Conservation (phyloP, 2,113 vertebrate genomes). For the Muntiacus reevesi region DNA sequence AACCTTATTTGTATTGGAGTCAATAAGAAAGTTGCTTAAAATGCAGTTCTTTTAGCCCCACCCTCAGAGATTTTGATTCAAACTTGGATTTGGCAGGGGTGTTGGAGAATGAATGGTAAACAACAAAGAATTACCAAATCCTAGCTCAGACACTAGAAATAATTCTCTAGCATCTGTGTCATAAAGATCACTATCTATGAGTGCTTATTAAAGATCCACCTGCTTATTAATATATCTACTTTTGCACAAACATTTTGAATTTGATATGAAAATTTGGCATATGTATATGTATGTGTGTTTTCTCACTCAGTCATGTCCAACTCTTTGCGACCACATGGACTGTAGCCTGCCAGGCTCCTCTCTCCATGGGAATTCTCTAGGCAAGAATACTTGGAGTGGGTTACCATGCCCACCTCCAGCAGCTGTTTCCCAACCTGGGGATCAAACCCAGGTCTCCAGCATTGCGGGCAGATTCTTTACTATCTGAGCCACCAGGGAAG, state of each 20-base stretch:
- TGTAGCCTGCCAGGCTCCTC: not conserved
- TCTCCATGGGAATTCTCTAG: not conserved
- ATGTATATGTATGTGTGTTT: not conserved
- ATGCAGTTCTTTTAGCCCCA: not conserved
- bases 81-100: not conserved
- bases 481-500: not conserved
- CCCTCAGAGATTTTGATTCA: not conserved
- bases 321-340: not conserved
- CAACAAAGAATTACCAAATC: not conserved
- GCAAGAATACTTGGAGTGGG: not conserved
- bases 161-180: not conserved
- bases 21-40: not conserved
- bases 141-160: not conserved
- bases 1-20: not conserved
- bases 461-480: not conserved
- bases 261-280: not conserved
- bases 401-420: not conserved
- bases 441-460: not conserved
- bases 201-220: not conserved
- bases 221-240: not conserved
- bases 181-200: not conserved
- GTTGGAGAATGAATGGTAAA: not conserved
- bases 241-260: not conserved
- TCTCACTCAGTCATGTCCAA: not conserved
- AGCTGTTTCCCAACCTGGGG: not conserved